Evolutionary conservation across 2,888 invertebrate genomes (phyloP).

Genomic region (Lobophora halterata): DNA sequence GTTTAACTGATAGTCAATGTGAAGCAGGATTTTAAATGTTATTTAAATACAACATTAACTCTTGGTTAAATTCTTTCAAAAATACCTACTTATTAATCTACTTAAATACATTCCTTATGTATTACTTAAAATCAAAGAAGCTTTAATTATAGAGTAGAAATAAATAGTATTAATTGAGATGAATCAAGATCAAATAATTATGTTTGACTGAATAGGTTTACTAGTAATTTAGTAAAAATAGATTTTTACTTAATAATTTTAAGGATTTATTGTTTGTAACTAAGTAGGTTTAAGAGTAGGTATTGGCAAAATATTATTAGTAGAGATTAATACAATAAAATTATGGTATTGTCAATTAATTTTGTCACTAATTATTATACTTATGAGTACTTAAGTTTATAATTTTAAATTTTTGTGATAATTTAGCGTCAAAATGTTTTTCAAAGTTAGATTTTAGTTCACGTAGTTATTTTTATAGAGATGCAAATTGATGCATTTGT

Average conservation of each 20-base stretch:
- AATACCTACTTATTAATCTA: background rate
- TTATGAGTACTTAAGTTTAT: too few relatives aligned
- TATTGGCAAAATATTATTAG: constrained; percentile 12
- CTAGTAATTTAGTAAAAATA: constrained; percentile 24
- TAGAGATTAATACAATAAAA: constrained; percentile 11
- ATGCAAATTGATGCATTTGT: too few relatives aligned
- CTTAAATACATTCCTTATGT: constrained; percentile 10
- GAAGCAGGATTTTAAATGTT: background rate
- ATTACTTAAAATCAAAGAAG: constrained; percentile 67
- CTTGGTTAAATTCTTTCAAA: background rate
- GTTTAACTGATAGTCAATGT: background rate
- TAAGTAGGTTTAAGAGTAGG: constrained; percentile 13
- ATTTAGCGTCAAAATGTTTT: constrained; percentile 19
- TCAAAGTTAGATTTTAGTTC: constrained; percentile 11
- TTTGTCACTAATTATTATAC: constrained; percentile 14
- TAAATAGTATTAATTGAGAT: constrained; percentile 36
- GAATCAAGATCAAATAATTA: constrained; percentile 43
- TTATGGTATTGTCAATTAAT: constrained; percentile 17
- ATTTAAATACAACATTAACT: background rate
- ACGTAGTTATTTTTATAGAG: too few relatives aligned
- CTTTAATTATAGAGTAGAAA: constrained; percentile 65
- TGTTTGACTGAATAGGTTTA: constrained; percentile 48
- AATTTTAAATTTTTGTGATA: constrained; percentile 33
- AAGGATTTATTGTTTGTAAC: too few relatives aligned
- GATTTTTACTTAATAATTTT: constrained; percentile 33